A percentile compares a stretch with the other conserved stretches of the same genome.
These are phyloP conservation scores for Parapsyche elsis DNA, from an alignment of 1,140 invertebrate genomes.

Conservation along the genomic window DNA sequence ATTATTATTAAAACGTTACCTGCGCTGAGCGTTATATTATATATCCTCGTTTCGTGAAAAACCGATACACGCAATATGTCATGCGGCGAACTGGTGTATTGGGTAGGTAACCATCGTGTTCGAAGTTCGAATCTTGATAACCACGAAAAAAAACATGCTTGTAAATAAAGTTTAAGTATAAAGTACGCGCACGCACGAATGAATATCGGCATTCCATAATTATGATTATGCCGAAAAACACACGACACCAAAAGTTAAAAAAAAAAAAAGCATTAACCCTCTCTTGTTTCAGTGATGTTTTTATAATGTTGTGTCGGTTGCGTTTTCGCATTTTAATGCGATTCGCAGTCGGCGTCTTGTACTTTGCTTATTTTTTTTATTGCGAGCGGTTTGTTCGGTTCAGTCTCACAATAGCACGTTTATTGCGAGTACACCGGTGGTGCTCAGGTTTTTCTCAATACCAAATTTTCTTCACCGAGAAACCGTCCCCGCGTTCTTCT, in stretches of 20 bases:
- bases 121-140: slow-evolving; percentile 19
- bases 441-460: neutral
- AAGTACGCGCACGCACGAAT: neutral
- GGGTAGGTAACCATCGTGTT: neutral
- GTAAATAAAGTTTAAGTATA: slow-evolving; percentile 29
- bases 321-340: no score
- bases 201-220: neutral
- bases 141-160: slow-evolving; percentile 10
- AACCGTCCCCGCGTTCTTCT: neutral
- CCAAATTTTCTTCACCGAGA: neutral
- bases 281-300: no score
- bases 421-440: slow-evolving; percentile 27
- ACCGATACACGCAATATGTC: slow-evolving; percentile 20
- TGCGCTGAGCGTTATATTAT: neutral
- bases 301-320: neutral
- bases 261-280: no score
- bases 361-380: neutral
- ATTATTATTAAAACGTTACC: slow-evolving; percentile 5
- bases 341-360: neutral
- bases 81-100: neutral
- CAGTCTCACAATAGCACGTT: slow-evolving; percentile 24
- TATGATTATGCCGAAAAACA: neutral
- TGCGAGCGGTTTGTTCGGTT: slow-evolving; percentile 15
- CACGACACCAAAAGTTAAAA: neutral
- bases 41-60: neutral